Evolutionary conservation across 2,888 invertebrate genomes (phyloP), one percentile per base, ranked within the genome.

Genomic region (Phymatocera aterrima): DNA sequence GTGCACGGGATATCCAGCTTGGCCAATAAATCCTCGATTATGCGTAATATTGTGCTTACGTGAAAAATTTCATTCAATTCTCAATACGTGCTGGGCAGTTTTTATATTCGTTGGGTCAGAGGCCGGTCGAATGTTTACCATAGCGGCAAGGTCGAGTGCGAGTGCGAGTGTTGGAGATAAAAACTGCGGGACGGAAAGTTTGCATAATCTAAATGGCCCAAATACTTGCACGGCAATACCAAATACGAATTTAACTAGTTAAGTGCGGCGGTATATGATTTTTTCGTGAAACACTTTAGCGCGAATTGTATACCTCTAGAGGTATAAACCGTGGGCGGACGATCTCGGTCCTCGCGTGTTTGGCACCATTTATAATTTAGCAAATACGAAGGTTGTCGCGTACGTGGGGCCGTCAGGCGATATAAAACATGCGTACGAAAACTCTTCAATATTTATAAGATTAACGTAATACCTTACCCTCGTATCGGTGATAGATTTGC

Each of bases 251-350:
- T 37, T 57, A 15, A 21, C 24, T 24, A 57, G 24, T 15, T n/a
- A n/a, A 21, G 8, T 8, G 8, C 12, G 3, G 12, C 37, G 64
- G n/a, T n/a, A 57, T 15, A 28, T 64, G 37, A 64, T 64, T 64
- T 34, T 34, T 37, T 3, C 64, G 18, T 37, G 64, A 64, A 37
- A 37, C 8, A 21, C 8, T 40, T 64, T 37, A 10, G 37, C 21
- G 18, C 37, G 18, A 40, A 64, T 64, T n/a, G n/a, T n/a, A n/a
- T n/a, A n/a, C n/a, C n/a, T n/a, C n/a, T n/a, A n/a, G n/a, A n/a
- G 37, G 57, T 18, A 34, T 21, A 79, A 81, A 78, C 79, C 80
- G 81, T 81, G 80, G 78, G 61, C 43, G 70, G 65, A 77, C 70
- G 4, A 15, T 24, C 37, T 54, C 28, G 54, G 40, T 31, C 31